Percentiles rank a stretch among this genome's conserved stretches.
phyloP scores from a whole-genome alignment of 2,113 vertebrate genomes.

The Hippolais icterina region DNA sequence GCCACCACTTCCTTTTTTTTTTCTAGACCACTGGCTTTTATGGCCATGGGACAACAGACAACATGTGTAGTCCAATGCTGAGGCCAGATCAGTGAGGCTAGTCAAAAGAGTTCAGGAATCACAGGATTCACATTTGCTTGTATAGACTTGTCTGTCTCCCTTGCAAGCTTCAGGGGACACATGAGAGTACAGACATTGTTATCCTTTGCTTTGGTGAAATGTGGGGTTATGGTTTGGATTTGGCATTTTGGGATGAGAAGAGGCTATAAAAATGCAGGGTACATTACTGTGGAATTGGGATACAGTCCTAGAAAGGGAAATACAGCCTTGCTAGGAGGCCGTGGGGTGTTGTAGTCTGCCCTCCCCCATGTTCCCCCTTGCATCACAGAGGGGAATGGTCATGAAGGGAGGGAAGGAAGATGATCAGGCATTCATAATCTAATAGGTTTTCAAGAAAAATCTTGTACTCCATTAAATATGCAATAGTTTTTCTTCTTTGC shows the following conservation, averaged over 20 bases:
- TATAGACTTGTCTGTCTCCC: not conserved
- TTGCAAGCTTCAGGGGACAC: not conserved
- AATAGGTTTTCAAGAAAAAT: not conserved
- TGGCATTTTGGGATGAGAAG: not conserved
- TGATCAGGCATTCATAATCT: not conserved
- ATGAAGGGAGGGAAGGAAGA: not conserved
- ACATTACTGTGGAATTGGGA: not conserved
- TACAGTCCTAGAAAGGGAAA: not conserved
- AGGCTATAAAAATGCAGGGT: not conserved
- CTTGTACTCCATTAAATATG: not conserved
- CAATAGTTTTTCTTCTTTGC: not conserved
- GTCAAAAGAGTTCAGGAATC: not conserved
- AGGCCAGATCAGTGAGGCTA: not conserved
- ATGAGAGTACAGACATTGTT: not conserved
- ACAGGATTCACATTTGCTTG: rapidly evolving
- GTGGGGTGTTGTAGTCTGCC: not conserved
- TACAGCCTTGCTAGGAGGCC: not conserved
- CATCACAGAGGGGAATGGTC: not conserved
- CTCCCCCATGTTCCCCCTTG: not conserved
- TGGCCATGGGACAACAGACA: not conserved
- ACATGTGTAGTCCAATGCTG: not conserved
- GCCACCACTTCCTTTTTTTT: not conserved
- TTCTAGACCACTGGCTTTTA: not conserved
- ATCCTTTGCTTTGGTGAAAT: not conserved
- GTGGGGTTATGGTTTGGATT: not conserved